phyloP scores from a whole-genome alignment of 2,888 invertebrate species.

The Copidosoma aretas region DNA sequence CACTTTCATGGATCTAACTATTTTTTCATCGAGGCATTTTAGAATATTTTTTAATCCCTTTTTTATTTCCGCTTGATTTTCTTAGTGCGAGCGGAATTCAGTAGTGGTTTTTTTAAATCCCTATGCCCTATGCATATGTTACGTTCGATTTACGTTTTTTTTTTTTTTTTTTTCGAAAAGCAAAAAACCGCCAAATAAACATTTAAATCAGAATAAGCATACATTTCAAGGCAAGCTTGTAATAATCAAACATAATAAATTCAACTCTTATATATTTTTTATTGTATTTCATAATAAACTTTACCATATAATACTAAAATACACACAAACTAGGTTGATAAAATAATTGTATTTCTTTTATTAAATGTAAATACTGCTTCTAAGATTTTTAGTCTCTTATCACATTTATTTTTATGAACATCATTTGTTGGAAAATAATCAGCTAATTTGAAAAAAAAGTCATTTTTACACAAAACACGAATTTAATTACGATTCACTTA shows the following conservation, averaged over 20 bases:
- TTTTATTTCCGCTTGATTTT: too few species aligned
- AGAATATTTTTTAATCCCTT: too few species aligned
- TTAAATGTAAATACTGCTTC: slow-evolving; percentile 40
- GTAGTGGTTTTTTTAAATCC: too few species aligned
- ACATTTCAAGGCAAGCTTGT: too few species aligned
- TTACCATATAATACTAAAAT: slow-evolving; percentile 30
- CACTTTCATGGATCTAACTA: too few species aligned
- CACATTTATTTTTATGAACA: slow-evolving; percentile 25
- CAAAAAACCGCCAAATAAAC: background rate
- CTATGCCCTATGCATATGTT: background rate
- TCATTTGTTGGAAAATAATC: slow-evolving; percentile 10
- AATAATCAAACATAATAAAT: too few species aligned
- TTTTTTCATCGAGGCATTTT: too few species aligned
- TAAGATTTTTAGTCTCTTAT: slow-evolving; percentile 36
- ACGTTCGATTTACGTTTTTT: background rate
- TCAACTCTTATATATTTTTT: slow-evolving; percentile 29
- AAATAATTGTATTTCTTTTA: slow-evolving; percentile 39
- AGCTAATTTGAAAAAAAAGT: background rate
- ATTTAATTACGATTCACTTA: background rate
- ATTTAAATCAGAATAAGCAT: too few species aligned
- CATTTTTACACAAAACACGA: background rate
- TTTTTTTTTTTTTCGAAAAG: slow-evolving; percentile 1
- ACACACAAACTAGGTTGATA: slow-evolving; percentile 17
- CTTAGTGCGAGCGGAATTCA: too few species aligned
- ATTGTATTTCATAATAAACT: slow-evolving; percentile 27